These are phyloP conservation scores for Danionella cerebrum DNA, from an alignment of 2,113 vertebrate genomes.

Conservation along the genomic window DNA sequence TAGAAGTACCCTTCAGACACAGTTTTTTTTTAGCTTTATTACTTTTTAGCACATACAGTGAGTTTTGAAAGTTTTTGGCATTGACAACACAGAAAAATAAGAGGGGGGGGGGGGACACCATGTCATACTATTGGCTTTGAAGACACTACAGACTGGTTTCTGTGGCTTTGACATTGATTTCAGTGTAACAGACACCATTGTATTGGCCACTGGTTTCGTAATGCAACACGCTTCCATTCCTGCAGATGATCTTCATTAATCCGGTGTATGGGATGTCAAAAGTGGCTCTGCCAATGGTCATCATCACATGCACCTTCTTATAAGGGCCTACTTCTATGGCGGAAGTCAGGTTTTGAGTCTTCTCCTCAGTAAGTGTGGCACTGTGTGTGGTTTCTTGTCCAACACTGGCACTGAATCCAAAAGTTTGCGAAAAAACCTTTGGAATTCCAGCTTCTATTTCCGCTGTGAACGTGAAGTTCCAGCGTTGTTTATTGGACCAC, in stretches of 20 bases:
- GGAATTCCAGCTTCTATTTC: conserved; percentile 29
- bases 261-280: conserved; percentile 37
- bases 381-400: not conserved
- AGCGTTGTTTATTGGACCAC: conserved; percentile 19
- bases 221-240: conserved; percentile 6
- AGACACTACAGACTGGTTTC: not conserved
- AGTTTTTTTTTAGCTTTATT: too few species aligned
- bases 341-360: not conserved
- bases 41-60: too few species aligned
- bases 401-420: not conserved
- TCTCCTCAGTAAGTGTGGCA: not conserved
- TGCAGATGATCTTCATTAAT: conserved; percentile 27
- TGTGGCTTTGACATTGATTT: not conserved
- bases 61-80: too few species aligned
- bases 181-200: conserved; percentile 17
- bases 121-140: too few species aligned
- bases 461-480: not conserved
- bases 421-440: not conserved
- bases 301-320: not conserved
- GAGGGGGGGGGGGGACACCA: too few species aligned
- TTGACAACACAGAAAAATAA: too few species aligned
- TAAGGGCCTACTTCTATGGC: conserved; percentile 6
- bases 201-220: conserved; percentile 28
- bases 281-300: conserved; percentile 31
- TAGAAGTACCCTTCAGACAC: too few species aligned